Evolutionary conservation across 2,888 invertebrate genomes (phyloP).

Genomic region (Bombylius major): DNA sequence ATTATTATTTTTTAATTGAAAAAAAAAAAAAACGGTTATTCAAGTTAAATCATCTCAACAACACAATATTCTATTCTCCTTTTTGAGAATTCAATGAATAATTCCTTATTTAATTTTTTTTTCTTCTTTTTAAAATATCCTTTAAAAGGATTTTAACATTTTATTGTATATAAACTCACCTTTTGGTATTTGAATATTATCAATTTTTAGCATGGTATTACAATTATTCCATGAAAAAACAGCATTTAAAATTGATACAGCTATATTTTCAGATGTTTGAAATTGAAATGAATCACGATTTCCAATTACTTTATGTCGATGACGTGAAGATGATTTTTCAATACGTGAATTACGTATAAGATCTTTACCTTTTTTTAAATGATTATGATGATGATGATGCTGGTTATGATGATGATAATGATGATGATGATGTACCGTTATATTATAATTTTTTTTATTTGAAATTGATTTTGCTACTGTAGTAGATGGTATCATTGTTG

Average conservation of each 20-base stretch:
- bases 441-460: background rate
- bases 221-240: conserved; percentile 25
- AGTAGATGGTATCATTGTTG: background rate
- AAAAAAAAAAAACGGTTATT: background rate
- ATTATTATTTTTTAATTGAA: background rate
- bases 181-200: conserved; percentile 35
- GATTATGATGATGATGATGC: background rate
- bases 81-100: background rate
- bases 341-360: conserved; percentile 10
- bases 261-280: conserved; percentile 32
- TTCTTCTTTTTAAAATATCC: background rate
- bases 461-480: background rate
- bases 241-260: conserved; percentile 30
- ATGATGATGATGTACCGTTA: background rate
- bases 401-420: background rate
- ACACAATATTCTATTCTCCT: too few species aligned
- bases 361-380: conserved; percentile 1
- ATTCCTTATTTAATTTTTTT: background rate
- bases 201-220: conserved; percentile 22
- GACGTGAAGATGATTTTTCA: conserved; percentile 5
- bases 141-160: background rate
- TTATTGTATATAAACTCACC: conserved; percentile 21
- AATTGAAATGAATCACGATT: conserved; percentile 18
- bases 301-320: conserved; percentile 5
- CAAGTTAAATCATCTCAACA: too few species aligned